Base-by-base conservation (phyloP, 2,797 vertebrate species). In the Okamejei kenojei region DNA sequence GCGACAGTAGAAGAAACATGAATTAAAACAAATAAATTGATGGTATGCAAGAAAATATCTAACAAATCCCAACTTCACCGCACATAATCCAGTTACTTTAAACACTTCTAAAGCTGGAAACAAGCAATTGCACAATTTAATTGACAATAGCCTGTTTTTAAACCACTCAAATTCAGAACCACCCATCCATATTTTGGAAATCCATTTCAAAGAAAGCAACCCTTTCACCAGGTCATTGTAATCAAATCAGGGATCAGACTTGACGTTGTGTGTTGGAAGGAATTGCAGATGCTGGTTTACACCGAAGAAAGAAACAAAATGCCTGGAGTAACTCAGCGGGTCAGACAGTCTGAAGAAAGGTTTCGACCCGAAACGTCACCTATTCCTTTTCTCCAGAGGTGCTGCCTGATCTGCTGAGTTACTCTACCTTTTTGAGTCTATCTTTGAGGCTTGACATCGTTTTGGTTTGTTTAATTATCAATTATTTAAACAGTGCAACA, bases 1-100 rank as follows among this genome's bases (percentile, higher is more conserved):
- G 97, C 96, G 97, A 98, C 98, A 98, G 96, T 97, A 95, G 96
- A 96, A 97, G 95, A 96, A 97, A 98, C 97, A 98, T 97, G 97
- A 97, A 96, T 96, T 96, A 95, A 97, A 97, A 88, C 94, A 97
- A 97, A 96, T 96, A 96, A 96, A 96, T 94, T 96, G 97, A 97
- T 97, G 97, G 96, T 96, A 97, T 96, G 97, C 95, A 96, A 74
- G 96, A 96, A 96, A 96, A 95, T 95, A 96, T 95, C 96, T 96
- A 96, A 96, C 95, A 82, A 96, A 96, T 96, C 96, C 96, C 95
- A 96, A 95, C 96, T 95, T 94, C 95, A 95, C 95, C 95, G 94
- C 94, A 95, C 95, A 93, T 96, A 96, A 96, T 96, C 95, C 94
- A 96, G 95, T 95, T 95, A 95, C 93, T 95, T 96, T 96, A 96